A percentile compares a stretch with the other conserved stretches of the same genome.
Conservation (phyloP, 2,888 invertebrate genomes). For the Cryptocephalus primarius region DNA sequence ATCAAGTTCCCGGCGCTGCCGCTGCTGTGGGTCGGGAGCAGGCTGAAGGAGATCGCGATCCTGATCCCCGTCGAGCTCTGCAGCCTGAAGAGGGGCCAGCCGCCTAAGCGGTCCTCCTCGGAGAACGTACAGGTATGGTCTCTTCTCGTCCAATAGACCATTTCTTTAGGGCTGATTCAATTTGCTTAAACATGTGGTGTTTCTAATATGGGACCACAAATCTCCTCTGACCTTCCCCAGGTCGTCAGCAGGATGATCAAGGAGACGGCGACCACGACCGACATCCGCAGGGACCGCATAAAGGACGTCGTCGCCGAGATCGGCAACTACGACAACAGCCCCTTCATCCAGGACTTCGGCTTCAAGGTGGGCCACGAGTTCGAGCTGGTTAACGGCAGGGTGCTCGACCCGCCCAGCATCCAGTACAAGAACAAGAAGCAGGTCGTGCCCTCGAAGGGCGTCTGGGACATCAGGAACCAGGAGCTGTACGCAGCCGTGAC, state of each 20-base stretch:
- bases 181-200: no score
- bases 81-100: not conserved
- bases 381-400: not conserved
- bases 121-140: not conserved
- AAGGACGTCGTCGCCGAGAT: conserved; percentile 7
- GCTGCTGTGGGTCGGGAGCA: conserved; percentile 61
- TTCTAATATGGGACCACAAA: no score
- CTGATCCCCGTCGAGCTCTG: conserved; percentile 44
- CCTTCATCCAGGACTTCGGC: conserved; percentile 1
- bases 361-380: not conserved
- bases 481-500: not conserved
- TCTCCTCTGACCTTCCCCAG: not conserved
- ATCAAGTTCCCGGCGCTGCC: conserved; percentile 58
- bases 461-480: not conserved
- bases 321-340: conserved; percentile 2
- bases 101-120: not conserved
- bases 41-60: conserved; percentile 60
- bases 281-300: not conserved
- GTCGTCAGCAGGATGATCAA: not conserved
- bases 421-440: not conserved
- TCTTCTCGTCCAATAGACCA: no score
- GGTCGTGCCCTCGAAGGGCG: not conserved
- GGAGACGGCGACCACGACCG: not conserved
- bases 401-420: not conserved
- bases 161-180: no score